A percentile compares a stretch with the other conserved stretches of the same genome.
Evolutionary conservation across 2,113 vertebrate species (phyloP).

Genomic region (Myocastor coypus): DNA sequence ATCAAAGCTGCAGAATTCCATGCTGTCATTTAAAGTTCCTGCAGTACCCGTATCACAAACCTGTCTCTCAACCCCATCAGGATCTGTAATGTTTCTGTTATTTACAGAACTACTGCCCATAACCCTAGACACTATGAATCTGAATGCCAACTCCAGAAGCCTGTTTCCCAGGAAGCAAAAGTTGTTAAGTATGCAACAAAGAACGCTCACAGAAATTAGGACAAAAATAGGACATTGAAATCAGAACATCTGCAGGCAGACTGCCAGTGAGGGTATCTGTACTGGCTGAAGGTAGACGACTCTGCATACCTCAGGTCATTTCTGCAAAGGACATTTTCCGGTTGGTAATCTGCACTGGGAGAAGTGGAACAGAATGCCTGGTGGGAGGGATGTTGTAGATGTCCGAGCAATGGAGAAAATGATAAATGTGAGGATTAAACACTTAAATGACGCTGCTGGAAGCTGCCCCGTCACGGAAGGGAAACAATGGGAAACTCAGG

Average conservation of each 20-base stretch:
- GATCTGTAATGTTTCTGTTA: neutral
- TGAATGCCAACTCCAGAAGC: neutral
- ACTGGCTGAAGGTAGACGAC: neutral
- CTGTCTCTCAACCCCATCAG: neutral
- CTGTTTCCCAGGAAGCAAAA: neutral
- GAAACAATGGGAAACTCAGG: neutral
- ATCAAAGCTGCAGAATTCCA: rapidly evolving
- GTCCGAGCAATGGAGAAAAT: neutral
- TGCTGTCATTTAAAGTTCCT: neutral
- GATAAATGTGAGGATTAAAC: neutral
- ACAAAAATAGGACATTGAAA: neutral
- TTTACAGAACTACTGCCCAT: neutral
- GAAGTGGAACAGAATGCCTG: neutral
- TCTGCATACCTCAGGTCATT: neutral
- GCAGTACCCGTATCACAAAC: neutral
- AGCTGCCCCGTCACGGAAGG: neutral
- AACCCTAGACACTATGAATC: neutral
- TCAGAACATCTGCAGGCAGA: neutral
- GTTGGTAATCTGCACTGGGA: neutral
- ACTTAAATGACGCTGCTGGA: neutral
- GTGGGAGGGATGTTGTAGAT: neutral
- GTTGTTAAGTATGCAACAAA: neutral
- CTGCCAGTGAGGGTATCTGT: neutral
- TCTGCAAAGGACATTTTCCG: neutral
- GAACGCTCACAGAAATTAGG: neutral